phyloP scores from a whole-genome alignment of 2,888 invertebrate species.

The Drosophila affinis region DNA sequence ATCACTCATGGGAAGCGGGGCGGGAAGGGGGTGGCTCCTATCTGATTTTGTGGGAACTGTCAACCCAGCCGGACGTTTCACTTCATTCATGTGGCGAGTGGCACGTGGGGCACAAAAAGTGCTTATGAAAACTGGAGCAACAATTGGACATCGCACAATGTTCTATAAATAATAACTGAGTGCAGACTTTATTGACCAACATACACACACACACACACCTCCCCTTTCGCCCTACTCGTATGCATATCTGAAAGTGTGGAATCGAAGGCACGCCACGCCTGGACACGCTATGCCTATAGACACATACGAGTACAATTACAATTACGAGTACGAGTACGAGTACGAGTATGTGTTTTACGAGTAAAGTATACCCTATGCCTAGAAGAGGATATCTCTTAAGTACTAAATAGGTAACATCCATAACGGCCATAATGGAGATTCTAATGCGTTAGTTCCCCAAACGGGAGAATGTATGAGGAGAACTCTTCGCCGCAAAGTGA shows the following conservation, averaged over 20 bases:
- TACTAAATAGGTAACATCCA: background rate
- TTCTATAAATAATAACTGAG: slow-evolving; percentile 41
- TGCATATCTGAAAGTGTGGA: background rate
- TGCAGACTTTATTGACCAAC: slow-evolving; percentile 27
- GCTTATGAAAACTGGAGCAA: slow-evolving; percentile 40
- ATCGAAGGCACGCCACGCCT: slow-evolving; percentile 56
- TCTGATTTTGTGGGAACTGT: slow-evolving; percentile 32
- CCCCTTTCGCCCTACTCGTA: too few species aligned
- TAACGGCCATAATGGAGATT: too few species aligned
- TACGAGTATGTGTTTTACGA: background rate
- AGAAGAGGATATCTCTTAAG: too few species aligned
- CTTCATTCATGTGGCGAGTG: slow-evolving; percentile 19
- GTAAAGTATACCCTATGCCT: background rate
- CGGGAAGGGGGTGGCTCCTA: background rate
- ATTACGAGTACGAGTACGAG: too few species aligned
- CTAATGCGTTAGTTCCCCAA: too few species aligned
- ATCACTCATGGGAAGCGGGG: too few species aligned
- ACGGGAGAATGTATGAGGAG: too few species aligned
- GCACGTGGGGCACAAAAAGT: slow-evolving; percentile 29
- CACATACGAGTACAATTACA: background rate
- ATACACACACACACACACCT: background rate
- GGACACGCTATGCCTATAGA: slow-evolving; percentile 60
- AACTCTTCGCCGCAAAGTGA: too few species aligned
- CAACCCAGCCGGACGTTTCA: slow-evolving; percentile 31
- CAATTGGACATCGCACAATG: slow-evolving; percentile 35